A percentile compares a stretch with the other conserved stretches of the same genome.
phyloP scores from a whole-genome alignment of 2,888 invertebrate species.

The Nymphalis polychloros region DNA sequence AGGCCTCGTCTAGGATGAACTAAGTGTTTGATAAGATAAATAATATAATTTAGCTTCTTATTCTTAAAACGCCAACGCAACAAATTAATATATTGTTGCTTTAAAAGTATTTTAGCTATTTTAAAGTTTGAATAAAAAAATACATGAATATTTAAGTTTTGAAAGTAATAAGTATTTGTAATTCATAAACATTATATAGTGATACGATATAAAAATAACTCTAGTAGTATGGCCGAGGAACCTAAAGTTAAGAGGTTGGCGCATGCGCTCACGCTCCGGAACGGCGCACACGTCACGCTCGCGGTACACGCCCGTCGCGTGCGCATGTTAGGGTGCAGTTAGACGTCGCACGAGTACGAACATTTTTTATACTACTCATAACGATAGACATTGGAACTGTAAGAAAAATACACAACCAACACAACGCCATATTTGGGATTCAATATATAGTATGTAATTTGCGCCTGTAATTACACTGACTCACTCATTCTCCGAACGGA shows the following conservation, averaged over 20 bases:
- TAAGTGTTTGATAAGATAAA: neutral
- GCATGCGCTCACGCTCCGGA: constrained; percentile 62
- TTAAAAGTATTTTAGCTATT: neutral
- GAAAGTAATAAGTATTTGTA: neutral
- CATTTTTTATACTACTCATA: neutral
- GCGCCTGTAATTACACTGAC: too few relatives aligned
- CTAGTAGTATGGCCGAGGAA: constrained; percentile 11
- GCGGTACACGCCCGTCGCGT: constrained; percentile 45
- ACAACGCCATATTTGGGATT: too few relatives aligned
- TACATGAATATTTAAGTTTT: too few relatives aligned
- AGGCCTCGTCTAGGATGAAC: constrained; percentile 1
- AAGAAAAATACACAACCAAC: too few relatives aligned
- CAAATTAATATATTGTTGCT: neutral
- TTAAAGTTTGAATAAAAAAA: neutral
- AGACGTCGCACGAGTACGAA: constrained; percentile 14
- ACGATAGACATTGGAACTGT: too few relatives aligned
- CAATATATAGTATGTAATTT: too few relatives aligned
- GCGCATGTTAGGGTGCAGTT: constrained; percentile 18
- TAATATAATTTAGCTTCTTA: neutral
- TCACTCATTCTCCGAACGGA: too few relatives aligned
- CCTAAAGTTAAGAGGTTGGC: constrained; percentile 40
- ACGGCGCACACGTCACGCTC: constrained; percentile 71
- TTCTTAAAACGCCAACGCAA: neutral
- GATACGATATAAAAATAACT: constrained; percentile 15
- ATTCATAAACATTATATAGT: neutral